Evolutionary conservation across 2,797 vertebrate species (phyloP), one percentile per base, ranked within the genome.

Genomic region (Sebastes oblongus): DNA sequence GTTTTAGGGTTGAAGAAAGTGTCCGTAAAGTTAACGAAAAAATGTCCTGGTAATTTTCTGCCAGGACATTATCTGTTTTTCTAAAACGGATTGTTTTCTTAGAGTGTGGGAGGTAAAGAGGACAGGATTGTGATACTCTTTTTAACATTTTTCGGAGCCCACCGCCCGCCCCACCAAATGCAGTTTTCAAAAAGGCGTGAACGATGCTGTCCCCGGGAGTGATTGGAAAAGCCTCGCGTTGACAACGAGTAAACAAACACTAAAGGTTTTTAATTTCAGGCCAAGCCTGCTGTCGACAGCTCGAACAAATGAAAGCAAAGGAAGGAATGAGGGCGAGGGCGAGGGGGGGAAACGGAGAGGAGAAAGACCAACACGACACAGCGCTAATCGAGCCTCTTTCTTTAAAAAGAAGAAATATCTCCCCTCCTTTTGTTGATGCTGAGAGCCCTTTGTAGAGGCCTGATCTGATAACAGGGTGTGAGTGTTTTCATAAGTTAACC

Each of bases 201-300:
- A 72, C 30, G 61, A 76, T 36, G 79, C 60, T 8, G 74, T 81
- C 88, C 50, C 55, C 25, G 67, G 75, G 84, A 89, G 84, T 65
- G 85, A 91, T 83, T 86, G 87, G 83, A 77, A 89, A 92, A 87
- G 83, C 83, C 89, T 77, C 3, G 58, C 20, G 81, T 62, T 93
- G 93, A 94, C 92, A 89, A 82, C 30, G 69, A 84, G 92, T 90
- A 94, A 94, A 93, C 92, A 94, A 93, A 94, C 89, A 92, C 85
- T 39, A 83, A 91, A 86, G 89, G 85, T 80, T 88, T 89, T 93
- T 92, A 80, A 94, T 92, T 89, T 89, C 90, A 91, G 88, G 92
- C 87, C 85, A 71, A 86, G 80, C 79, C 85, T 36, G 42, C 85
- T 90, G 91, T 92, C 80, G 78, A 91, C 93, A 93, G 91, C 92